These are phyloP conservation scores for Campylomormyrus numenius DNA, from an alignment of 2,113 vertebrate species.

Conservation along the genomic window DNA sequence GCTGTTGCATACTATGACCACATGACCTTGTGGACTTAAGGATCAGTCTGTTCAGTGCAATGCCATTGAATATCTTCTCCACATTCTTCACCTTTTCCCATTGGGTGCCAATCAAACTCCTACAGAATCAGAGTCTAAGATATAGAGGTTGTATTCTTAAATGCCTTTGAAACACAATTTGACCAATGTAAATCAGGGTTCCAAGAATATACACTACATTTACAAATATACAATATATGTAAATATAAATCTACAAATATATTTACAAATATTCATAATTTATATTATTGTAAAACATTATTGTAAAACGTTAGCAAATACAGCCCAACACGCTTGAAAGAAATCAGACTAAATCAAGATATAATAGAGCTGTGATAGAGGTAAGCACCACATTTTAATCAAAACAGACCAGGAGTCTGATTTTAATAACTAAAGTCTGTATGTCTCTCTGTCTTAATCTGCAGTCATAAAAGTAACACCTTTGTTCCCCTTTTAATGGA, in stretches of 20 bases:
- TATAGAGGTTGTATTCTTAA: neutral
- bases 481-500: neutral
- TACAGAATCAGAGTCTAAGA: neutral
- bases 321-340: neutral
- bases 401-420: neutral
- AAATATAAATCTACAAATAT: neutral
- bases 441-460: neutral
- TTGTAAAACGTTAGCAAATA: neutral
- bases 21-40: neutral
- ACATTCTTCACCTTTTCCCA: neutral
- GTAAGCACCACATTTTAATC: neutral
- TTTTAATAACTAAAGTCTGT: neutral
- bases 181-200: neutral
- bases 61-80: neutral
- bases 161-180: neutral
- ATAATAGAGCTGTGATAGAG: neutral
- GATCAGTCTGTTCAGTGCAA: neutral
- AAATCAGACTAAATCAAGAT: neutral
- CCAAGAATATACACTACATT: neutral
- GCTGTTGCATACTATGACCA: neutral
- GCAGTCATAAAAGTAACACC: neutral
- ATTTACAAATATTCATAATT: neutral
- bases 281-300: neutral
- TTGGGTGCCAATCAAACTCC: neutral
- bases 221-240: neutral